These are phyloP conservation scores for Athene noctua DNA, from an alignment of 2,113 vertebrate genomes.

Conservation along the genomic window DNA sequence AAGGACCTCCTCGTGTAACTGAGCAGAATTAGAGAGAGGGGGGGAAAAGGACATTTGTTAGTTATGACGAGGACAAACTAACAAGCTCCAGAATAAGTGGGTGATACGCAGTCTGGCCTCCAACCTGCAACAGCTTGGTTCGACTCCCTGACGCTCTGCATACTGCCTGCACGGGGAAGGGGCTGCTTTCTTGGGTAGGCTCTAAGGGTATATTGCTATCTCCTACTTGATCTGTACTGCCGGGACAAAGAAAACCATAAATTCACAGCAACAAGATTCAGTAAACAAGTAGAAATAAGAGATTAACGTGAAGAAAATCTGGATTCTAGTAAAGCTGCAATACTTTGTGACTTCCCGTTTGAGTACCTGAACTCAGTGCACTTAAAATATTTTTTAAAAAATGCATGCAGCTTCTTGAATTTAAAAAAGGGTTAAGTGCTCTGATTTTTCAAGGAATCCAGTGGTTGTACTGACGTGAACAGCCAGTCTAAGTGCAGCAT, in stretches of 20 bases:
- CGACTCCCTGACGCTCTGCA: neutral
- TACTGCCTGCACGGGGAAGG: neutral
- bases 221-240: neutral
- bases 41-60: slow-evolving; percentile 39
- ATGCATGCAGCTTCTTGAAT: neutral
- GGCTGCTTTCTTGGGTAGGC: neutral
- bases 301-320: neutral
- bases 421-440: neutral
- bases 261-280: neutral
- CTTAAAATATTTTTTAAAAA: neutral
- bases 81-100: neutral
- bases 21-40: neutral
- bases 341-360: neutral
- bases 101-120: slow-evolving; percentile 21
- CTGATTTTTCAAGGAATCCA: neutral
- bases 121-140: neutral
- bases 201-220: neutral
- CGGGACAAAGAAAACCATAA: neutral
- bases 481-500: neutral
- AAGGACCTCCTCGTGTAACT: neutral
- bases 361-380: neutral
- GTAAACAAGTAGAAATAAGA: neutral
- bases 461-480: neutral
- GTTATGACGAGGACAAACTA: slow-evolving; percentile 48
- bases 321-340: slow-evolving; percentile 14